phyloP scores from a whole-genome alignment of 1,140 invertebrate genomes.

The Octopus bimaculoides region DNA sequence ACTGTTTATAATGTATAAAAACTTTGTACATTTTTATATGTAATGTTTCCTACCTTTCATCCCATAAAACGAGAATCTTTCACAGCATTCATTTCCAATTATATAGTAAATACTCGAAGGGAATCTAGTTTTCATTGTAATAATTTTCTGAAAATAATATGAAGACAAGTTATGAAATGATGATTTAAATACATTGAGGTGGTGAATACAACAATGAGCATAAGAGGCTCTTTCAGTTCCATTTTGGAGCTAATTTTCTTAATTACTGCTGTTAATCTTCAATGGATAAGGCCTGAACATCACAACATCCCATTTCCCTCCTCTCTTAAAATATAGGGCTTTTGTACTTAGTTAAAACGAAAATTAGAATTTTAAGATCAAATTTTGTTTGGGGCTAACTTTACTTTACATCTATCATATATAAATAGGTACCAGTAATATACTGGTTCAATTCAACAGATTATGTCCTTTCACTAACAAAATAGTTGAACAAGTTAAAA shows the following conservation, averaged over 20 bases:
- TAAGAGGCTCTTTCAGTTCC: not conserved
- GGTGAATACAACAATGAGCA: not conserved
- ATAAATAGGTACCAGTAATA: too few species aligned
- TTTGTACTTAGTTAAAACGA: not conserved
- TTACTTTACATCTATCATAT: too few species aligned
- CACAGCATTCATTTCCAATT: slow-evolving; percentile 93
- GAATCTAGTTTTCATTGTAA: slow-evolving; percentile 59
- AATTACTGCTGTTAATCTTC: not conserved
- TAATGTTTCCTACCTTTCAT: slow-evolving; percentile 75
- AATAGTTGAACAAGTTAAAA: too few species aligned
- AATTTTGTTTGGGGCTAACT: too few species aligned
- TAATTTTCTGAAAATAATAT: slow-evolving; percentile 26
- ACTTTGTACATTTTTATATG: not conserved
- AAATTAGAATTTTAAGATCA: too few species aligned
- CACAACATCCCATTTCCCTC: not conserved
- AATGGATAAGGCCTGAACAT: not conserved
- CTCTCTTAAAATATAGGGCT: not conserved
- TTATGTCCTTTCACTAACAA: too few species aligned
- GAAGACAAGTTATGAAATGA: not conserved
- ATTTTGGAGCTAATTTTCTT: not conserved
- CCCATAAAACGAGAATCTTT: slow-evolving; percentile 94
- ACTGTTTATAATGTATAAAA: not conserved
- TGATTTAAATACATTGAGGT: not conserved
- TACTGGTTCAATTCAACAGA: too few species aligned
- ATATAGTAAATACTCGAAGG: slow-evolving; percentile 92